A percentile compares a stretch with the other conserved stretches of the same genome.
Evolutionary conservation across 2,888 invertebrate species (phyloP).

Genomic region (Drosophila ustulata): DNA sequence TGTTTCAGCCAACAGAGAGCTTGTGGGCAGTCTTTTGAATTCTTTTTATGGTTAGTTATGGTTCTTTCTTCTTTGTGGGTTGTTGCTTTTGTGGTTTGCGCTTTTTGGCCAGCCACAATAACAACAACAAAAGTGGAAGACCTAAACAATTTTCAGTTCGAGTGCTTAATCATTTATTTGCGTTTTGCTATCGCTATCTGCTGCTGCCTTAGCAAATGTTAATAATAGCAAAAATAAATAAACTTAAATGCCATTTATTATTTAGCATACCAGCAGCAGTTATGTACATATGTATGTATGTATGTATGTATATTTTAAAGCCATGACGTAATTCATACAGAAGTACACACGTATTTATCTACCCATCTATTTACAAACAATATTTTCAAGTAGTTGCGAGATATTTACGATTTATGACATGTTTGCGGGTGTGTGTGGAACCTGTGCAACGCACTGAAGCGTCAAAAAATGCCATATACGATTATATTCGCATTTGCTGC

Average conservation of each 20-base stretch:
- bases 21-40: slow-evolving; percentile 59
- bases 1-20: slow-evolving; percentile 10
- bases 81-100: slow-evolving; percentile 24
- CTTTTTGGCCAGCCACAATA: slow-evolving; percentile 23
- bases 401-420: slow-evolving; percentile 38
- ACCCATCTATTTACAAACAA: slow-evolving; percentile 58
- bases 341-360: slow-evolving; percentile 12
- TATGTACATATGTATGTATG: slow-evolving; percentile 6
- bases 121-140: slow-evolving; percentile 4
- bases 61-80: slow-evolving; percentile 25
- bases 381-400: slow-evolving; percentile 59
- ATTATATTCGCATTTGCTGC: slow-evolving; percentile 2
- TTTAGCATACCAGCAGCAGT: slow-evolving; percentile 32
- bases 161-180: slow-evolving; percentile 68
- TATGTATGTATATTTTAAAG: slow-evolving; percentile 27
- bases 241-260: slow-evolving; percentile 48
- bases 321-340: slow-evolving; percentile 48
- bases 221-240: slow-evolving; percentile 72
- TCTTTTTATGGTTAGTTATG: slow-evolving; percentile 50
- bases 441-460: slow-evolving; percentile 65
- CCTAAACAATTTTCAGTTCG: slow-evolving; percentile 28
- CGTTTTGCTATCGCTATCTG: slow-evolving; percentile 46
- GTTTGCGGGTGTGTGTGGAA: slow-evolving; percentile 30
- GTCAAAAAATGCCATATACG: slow-evolving; percentile 37
- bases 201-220: slow-evolving; percentile 40